Evolutionary conservation across 2,797 vertebrate genomes (phyloP).

Genomic region (Sandelia bainsii): DNA sequence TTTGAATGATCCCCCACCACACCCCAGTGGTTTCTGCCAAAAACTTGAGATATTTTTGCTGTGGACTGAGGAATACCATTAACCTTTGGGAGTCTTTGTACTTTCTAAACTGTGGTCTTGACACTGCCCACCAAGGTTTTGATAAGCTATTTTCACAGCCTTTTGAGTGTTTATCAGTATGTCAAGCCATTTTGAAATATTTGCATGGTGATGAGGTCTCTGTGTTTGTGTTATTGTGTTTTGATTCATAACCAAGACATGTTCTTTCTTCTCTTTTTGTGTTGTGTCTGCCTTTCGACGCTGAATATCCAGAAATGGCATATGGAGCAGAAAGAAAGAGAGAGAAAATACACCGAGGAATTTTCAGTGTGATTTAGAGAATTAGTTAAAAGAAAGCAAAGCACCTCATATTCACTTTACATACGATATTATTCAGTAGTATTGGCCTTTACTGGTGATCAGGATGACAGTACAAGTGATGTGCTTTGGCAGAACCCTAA

Average conservation of each 20-base stretch:
- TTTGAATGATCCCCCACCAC: neutral
- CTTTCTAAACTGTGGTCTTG: slow-evolving; percentile 22
- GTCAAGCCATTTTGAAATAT: slow-evolving; percentile 43
- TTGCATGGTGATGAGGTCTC: slow-evolving; percentile 51
- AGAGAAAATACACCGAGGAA: neutral
- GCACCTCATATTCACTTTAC: neutral
- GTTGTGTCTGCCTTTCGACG: slow-evolving; percentile 1
- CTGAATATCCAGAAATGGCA: slow-evolving; percentile 6
- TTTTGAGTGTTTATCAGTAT: slow-evolving; percentile 56
- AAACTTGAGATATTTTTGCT: slow-evolving; percentile 20
- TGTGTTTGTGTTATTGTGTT: slow-evolving; percentile 7
- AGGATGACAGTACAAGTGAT: neutral
- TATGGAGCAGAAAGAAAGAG: neutral
- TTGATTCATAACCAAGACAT: slow-evolving; percentile 10
- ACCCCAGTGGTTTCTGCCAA: slow-evolving; percentile 7
- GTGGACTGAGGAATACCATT: slow-evolving; percentile 54
- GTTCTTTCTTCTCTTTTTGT: neutral
- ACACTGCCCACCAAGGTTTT: slow-evolving; percentile 10
- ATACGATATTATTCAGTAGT: no score
- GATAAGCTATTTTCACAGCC: slow-evolving; percentile 45
- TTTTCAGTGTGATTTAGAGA: neutral
- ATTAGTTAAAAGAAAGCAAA: neutral
- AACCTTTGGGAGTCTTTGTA: slow-evolving; percentile 67
- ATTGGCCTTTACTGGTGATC: neutral
- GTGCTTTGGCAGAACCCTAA: neutral